phyloP scores from a whole-genome alignment of 2,797 vertebrate genomes.

The Clarias fuscus region DNA sequence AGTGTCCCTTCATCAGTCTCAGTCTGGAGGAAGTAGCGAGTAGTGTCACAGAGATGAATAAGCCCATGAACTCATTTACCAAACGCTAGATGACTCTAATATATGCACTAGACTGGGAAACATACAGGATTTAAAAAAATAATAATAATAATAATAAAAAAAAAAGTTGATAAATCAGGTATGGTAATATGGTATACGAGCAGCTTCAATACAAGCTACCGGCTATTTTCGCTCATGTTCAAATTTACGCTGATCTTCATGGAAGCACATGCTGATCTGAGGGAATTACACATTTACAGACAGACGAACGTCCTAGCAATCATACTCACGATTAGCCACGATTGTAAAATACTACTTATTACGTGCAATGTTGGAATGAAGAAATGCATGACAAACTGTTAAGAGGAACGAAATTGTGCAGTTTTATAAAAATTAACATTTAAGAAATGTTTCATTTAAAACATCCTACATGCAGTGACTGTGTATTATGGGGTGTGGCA shows the following conservation, averaged over 20 bases:
- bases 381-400: too few relatives aligned
- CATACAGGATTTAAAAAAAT: neutral
- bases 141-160: neutral
- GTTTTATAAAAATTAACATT: too few relatives aligned
- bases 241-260: neutral
- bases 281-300: neutral
- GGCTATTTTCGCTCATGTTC: neutral
- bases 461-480: too few relatives aligned
- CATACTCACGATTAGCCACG: too few relatives aligned
- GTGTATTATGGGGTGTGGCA: too few relatives aligned
- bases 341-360: too few relatives aligned
- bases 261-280: neutral
- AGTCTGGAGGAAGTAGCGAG: neutral
- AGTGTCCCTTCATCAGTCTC: conserved; percentile 2
- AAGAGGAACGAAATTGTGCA: too few relatives aligned
- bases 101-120: neutral
- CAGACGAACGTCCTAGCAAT: neutral
- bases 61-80: conserved; percentile 18
- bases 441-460: too few relatives aligned
- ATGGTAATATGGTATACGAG: neutral
- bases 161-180: neutral
- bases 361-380: too few relatives aligned
- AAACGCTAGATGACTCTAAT: conserved; percentile 44
- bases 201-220: neutral
- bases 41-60: neutral